Evolutionary conservation across 2,113 vertebrate genomes (phyloP).

Genomic region (Xiphias gladius): DNA sequence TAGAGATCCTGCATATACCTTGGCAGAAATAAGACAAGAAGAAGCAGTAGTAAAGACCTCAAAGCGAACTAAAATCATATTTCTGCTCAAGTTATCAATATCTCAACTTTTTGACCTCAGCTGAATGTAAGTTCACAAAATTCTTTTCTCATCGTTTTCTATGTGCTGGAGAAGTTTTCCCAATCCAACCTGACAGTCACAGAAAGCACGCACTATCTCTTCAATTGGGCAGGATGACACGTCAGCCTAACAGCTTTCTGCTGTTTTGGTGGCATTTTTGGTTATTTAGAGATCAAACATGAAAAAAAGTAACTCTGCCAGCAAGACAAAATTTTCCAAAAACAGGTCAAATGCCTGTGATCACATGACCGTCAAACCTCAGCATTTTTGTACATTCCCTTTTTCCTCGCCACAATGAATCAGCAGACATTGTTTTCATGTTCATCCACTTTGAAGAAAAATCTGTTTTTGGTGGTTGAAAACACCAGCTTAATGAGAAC

Average conservation of each 20-base stretch:
- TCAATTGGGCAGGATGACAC: not conserved
- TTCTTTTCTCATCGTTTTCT: too few species aligned
- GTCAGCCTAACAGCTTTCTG: not conserved
- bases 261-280: slow-evolving; percentile 26
- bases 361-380: slow-evolving; percentile 35
- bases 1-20: too few species aligned
- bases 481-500: slow-evolving; percentile 29
- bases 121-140: too few species aligned
- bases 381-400: slow-evolving; percentile 20
- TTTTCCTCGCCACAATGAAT: not conserved
- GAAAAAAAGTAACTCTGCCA: slow-evolving; percentile 3
- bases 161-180: not conserved
- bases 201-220: not conserved
- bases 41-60: too few species aligned
- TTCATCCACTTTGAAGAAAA: slow-evolving; percentile 14
- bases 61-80: too few species aligned
- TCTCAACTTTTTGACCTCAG: too few species aligned
- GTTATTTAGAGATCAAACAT: slow-evolving; percentile 31
- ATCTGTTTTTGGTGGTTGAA: slow-evolving; percentile 4
- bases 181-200: not conserved
- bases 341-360: slow-evolving; percentile 15
- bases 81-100: too few species aligned
- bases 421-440: slow-evolving; percentile 5
- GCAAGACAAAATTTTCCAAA: slow-evolving; percentile 7
- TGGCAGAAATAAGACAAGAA: too few species aligned